phyloP scores from a whole-genome alignment of 2,113 vertebrate species.

The Craseonycteris thonglongyai region DNA sequence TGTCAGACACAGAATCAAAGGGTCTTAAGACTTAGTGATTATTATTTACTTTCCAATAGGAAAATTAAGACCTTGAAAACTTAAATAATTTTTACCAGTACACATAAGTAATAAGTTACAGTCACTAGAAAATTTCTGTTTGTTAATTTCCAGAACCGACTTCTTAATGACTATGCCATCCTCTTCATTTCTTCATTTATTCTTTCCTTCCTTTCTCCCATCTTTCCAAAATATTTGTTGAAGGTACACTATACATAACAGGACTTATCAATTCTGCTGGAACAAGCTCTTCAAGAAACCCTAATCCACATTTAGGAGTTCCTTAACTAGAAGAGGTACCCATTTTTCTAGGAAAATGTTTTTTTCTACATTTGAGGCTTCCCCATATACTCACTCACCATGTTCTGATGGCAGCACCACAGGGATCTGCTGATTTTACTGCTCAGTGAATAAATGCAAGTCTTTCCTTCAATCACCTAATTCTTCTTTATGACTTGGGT shows the following conservation, averaged over 20 bases:
- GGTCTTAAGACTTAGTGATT: background rate
- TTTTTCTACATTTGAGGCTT: background rate
- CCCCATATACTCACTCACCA: background rate
- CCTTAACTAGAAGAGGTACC: background rate
- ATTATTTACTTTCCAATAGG: background rate
- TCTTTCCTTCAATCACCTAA: background rate
- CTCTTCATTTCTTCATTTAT: background rate
- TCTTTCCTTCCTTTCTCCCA: background rate
- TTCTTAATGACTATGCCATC: background rate
- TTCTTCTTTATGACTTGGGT: background rate
- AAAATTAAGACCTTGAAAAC: background rate
- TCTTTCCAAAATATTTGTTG: background rate
- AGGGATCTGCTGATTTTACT: background rate
- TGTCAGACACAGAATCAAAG: background rate
- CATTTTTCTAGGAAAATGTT: background rate
- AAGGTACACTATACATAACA: background rate
- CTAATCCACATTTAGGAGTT: background rate
- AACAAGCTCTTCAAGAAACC: background rate
- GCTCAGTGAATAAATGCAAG: background rate
- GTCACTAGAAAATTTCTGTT: background rate
- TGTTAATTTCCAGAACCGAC: background rate
- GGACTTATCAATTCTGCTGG: background rate
- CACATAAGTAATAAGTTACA: background rate
- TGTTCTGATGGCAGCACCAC: background rate
- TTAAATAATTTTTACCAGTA: background rate